A percentile compares a stretch with the other conserved stretches of the same genome.
These are phyloP conservation scores for Chymomyza costata DNA, from an alignment of 1,140 invertebrate genomes.

Conservation along the genomic window DNA sequence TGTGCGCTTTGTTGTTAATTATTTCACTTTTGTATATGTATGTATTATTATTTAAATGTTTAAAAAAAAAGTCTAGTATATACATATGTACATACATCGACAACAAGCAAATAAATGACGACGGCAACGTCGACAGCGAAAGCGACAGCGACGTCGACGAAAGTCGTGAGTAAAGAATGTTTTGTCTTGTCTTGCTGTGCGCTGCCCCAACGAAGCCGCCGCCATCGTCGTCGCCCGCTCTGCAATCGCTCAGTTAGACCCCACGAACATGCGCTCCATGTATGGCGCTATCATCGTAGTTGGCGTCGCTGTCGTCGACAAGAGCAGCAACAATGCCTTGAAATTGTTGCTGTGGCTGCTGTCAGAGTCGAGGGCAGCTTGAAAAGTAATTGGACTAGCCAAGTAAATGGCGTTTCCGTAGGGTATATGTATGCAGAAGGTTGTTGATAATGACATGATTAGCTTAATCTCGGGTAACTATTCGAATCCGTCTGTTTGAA, in stretches of 20 bases:
- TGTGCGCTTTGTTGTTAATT: slow-evolving; percentile 56
- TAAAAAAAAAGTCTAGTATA: slow-evolving; percentile 40
- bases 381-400: too few relatives aligned
- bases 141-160: slow-evolving; percentile 14
- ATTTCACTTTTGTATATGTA: slow-evolving; percentile 69
- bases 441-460: too few relatives aligned
- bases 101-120: slow-evolving; percentile 12
- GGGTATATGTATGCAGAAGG: too few relatives aligned
- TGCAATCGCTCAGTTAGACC: background rate
- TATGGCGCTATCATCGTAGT: slow-evolving; percentile 50
- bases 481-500: too few relatives aligned
- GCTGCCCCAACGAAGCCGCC: background rate
- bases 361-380: too few relatives aligned
- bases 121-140: slow-evolving; percentile 12
- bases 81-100: slow-evolving; percentile 8
- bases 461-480: too few relatives aligned
- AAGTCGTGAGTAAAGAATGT: slow-evolving; percentile 60
- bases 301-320: slow-evolving; percentile 20
- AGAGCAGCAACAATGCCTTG: too few relatives aligned
- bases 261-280: slow-evolving; percentile 50
- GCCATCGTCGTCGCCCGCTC: background rate
- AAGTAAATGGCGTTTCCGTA: too few relatives aligned
- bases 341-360: slow-evolving; percentile 16
- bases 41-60: slow-evolving; percentile 67
- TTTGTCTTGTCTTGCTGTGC: slow-evolving; percentile 30